Conservation (phyloP, 2,113 vertebrate species). For the Corythornis madagascariensis region DNA sequence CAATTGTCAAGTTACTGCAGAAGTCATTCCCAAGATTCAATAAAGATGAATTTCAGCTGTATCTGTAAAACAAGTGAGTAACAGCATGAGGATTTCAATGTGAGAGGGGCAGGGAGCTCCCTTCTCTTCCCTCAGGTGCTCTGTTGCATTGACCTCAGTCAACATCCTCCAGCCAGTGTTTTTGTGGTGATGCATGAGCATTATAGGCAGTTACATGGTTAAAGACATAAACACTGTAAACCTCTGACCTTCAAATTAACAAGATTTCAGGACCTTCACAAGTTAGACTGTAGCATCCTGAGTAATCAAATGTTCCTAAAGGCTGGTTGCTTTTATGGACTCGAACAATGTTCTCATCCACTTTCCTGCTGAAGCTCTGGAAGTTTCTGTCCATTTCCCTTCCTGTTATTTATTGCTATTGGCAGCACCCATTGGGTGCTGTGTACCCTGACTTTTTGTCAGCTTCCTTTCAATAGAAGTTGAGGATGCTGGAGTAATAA, state of each 20-base stretch:
- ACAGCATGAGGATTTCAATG: rapidly evolving
- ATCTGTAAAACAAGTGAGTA: neutral
- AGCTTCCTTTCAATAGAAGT: neutral
- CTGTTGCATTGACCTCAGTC: neutral
- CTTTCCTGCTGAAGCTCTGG: neutral
- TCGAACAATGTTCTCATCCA: neutral
- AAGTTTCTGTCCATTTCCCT: neutral
- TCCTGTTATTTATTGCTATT: neutral
- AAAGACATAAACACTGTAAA: neutral
- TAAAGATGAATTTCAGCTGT: neutral
- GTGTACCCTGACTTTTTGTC: neutral
- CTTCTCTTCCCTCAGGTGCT: neutral
- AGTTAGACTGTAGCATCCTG: neutral
- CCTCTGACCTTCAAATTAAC: neutral
- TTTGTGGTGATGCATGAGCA: neutral
- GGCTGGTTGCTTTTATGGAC: neutral
- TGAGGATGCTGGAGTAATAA: neutral
- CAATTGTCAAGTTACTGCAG: neutral
- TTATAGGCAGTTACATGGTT: neutral
- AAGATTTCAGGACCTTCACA: neutral
- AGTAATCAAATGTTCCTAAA: neutral
- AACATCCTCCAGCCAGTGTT: neutral
- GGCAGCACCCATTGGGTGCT: neutral
- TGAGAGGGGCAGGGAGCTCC: neutral
- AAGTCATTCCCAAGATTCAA: neutral